Base-by-base conservation (phyloP, 1,140 invertebrate species). In the Drosophila santomea region DNA sequence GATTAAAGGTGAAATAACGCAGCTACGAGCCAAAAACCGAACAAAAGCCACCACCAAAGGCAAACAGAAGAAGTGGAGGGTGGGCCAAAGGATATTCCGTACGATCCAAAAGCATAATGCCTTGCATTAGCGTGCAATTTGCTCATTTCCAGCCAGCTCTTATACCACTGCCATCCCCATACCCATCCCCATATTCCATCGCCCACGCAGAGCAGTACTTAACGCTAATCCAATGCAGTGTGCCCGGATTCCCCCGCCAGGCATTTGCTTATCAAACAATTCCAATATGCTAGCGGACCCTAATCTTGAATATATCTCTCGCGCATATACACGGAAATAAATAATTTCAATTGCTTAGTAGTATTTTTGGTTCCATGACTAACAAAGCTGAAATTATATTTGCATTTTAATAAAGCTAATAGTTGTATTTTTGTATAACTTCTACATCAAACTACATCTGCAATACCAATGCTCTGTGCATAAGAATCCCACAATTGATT, bases 231-330 rank as follows among this genome's bases (percentile, higher is more conserved):
- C 80, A 36, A 50, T 39, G 56, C 60, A 12, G 50, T 39, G 23
- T 12, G 11, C 41, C 45, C 45, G 32, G 39, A 45, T 47, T 62
- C 62, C 23, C 44, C 57, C 58, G 78, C 71, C 57, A 67, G 78
- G 68, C 88, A 90, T 90, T 90, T 90, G 84, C 86, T 86, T 84
- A 78, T 78, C 82, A 83, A 90, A 88, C 77, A 91, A 91, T 91
- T 91, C 80, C 88, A 91, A 91, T 91, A 91, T 91, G 88, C 82
- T 78, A 73, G 69, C 64, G 61, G 51, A 80, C 47, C 54, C 68
- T 90, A 75, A 78, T 80, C 71, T 69, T 62, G 43, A 54, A 54
- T 43, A 43, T 48, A 80, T 56, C 28, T 15, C 7, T 17, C n/a
- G 14, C 10, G 11, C 35, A 12, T 39, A 12, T 44, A 23, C 39